Evolutionary conservation across 2,888 invertebrate genomes (phyloP), one percentile per base, ranked within the genome.

Genomic region (Spicauda simplicius): DNA sequence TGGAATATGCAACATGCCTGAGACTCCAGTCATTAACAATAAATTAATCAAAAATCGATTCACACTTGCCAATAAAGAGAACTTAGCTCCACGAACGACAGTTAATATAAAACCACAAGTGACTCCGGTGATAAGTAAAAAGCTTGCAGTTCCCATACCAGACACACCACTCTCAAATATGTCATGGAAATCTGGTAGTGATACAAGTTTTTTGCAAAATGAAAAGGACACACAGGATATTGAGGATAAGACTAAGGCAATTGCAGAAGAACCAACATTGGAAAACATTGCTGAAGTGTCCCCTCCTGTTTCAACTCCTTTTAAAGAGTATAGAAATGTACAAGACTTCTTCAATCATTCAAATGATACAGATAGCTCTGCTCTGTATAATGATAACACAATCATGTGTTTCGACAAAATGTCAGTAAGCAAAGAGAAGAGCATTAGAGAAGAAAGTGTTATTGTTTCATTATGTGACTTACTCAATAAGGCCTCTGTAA

Each of bases 381-480:
- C 72, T 0, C 53, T 76, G 0, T 78, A 76, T 57, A 76, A 85
- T 69, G 85, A 90, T 59, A 81, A 88, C 71, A 89, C 91, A 16
- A 87, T 91, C 20, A 88, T 86, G 85, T 80, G 78, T 68, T 90
- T 91, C 74, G 86, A 88, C 20, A 85, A 85, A 71, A 71, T 78
- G 2, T 70, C 80, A 3, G 67, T 71, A 0, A 64, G 41, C 41
- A 80, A 79, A 55, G 76, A 82, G 10, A 80, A 77, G 14, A 80
- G 69, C 50, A 83, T 80, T 45, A 78, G 82, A 71, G 89, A 91
- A 65, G 90, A 91, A 54, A 90, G 85, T 80, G 85, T 85, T 0
- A 88, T 91, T 66, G 83, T 86, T 0, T 87, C 89, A 4, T 76
- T 91, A 2, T 91, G 90, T 77, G 85, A 92, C 56, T 74, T 88